These are phyloP conservation scores for Rhabdomys pumilio DNA, from an alignment of 2,797 vertebrate species.

Conservation along the genomic window DNA sequence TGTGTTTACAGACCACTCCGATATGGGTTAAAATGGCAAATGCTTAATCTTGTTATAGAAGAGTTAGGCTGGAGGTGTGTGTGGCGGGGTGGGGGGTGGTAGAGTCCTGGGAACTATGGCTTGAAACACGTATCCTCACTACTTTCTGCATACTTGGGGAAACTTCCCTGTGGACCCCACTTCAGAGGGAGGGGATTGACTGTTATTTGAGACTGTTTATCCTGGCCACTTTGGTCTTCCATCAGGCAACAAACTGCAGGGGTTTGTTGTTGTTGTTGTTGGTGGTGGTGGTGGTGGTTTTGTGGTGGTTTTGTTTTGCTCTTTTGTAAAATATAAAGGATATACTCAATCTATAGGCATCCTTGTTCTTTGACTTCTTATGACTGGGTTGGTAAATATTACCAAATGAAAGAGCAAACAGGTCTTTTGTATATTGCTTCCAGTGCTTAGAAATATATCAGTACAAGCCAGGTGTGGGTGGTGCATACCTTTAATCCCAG, in stretches of 20 bases:
- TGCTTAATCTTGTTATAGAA: neutral
- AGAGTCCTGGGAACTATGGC: neutral
- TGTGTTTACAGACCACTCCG: neutral
- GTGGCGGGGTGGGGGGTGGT: neutral
- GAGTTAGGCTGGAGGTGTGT: neutral
- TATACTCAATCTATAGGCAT: neutral
- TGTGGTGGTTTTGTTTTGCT: neutral
- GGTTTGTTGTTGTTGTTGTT: neutral
- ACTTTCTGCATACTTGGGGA: neutral
- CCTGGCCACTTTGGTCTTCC: neutral
- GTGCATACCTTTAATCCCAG: neutral
- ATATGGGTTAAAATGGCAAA: neutral
- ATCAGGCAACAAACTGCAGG: neutral
- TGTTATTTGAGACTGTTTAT: neutral
- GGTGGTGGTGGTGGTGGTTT: neutral
- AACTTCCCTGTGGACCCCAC: neutral
- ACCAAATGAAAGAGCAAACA: constrained; percentile 54
- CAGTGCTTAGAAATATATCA: neutral
- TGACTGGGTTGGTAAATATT: neutral
- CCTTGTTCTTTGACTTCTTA: neutral
- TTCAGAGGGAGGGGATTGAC: neutral
- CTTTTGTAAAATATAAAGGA: neutral
- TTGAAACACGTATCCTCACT: neutral
- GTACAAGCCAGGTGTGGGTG: neutral
- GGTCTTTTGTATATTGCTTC: constrained; percentile 5